A percentile compares a stretch with the other conserved stretches of the same genome.
Evolutionary conservation across 2,113 vertebrate species (phyloP).

Genomic region (Oreotrochilus melanogaster): DNA sequence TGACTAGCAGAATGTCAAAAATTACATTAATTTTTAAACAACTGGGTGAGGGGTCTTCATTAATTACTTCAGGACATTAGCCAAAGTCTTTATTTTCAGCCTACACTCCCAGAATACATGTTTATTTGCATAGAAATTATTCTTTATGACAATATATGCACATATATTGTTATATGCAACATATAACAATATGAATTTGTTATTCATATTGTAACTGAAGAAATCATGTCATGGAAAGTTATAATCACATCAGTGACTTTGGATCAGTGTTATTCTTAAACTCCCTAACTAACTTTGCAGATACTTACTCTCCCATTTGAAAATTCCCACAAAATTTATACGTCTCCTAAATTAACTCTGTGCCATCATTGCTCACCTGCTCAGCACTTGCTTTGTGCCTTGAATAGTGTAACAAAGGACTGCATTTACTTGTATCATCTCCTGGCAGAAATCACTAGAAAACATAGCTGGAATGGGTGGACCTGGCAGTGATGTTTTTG

Average conservation of each 20-base stretch:
- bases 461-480: background rate
- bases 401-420: background rate
- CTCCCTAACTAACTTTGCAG: background rate
- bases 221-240: background rate
- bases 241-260: background rate
- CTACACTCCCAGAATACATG: background rate
- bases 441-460: background rate
- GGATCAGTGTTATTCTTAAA: background rate
- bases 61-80: slow-evolving; percentile 15
- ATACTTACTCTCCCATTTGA: background rate
- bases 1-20: slow-evolving; percentile 22
- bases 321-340: background rate
- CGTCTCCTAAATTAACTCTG: background rate
- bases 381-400: background rate
- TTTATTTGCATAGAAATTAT: background rate
- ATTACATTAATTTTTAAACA: slow-evolving; percentile 25
- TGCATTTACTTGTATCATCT: background rate
- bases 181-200: background rate
- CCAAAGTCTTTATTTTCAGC: background rate
- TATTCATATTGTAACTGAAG: background rate
- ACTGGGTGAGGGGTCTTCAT: background rate
- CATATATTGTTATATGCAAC: too few relatives aligned
- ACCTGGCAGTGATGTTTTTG: background rate
- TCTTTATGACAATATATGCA: too few relatives aligned
- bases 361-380: background rate